Evolutionary conservation across 2,888 invertebrate species (phyloP), one percentile per base, ranked within the genome.

Genomic region (Thereva unica): DNA sequence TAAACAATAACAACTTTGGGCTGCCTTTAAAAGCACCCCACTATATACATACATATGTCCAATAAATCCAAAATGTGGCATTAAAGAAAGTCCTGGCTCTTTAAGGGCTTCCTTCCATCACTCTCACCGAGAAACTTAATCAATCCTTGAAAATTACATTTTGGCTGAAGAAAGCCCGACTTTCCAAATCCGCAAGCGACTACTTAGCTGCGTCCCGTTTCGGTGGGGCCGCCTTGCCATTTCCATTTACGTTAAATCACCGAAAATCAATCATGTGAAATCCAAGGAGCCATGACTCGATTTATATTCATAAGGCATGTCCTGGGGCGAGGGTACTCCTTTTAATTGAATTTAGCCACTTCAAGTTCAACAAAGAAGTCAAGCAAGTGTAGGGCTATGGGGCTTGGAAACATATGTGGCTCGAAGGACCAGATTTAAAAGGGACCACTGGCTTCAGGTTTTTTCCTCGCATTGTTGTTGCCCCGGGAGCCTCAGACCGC

Each of bases 211-310:
- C 9, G 12, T 5, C 6, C 52, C 23, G 52, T 6, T 52, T 23
- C n/a, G 4, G n/a, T 40, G 38, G 5, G 10, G 38, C 10, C 38
- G 38, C 10, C 38, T 2, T 53, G 4, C 53, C 8, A 12, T 53
- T 53, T 40, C n/a, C 53, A 53, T 53, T 53, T 53, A 37, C 53
- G 38, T 53, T 38, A 53, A 38, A 40, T 53, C 53, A 35, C 38
- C 9, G 38, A 53, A 53, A 53, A n/a, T 53, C 6, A 53, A 53
- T 53, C n/a, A 37, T 53, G 38, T 53, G 40, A 8, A 53, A 40
- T 38, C 10, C 38, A 40, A 53, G n/a, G 5, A 53, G 40, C 53
- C 53, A 37, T 5, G 38, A 53, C 37, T 40, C 38, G n/a, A 53
- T 53, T 35, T 53, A 53, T 53, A 53, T 53, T 53, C 53, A 53